Base-by-base conservation (phyloP, 2,113 vertebrate genomes). In the Erinaceus europaeus region DNA sequence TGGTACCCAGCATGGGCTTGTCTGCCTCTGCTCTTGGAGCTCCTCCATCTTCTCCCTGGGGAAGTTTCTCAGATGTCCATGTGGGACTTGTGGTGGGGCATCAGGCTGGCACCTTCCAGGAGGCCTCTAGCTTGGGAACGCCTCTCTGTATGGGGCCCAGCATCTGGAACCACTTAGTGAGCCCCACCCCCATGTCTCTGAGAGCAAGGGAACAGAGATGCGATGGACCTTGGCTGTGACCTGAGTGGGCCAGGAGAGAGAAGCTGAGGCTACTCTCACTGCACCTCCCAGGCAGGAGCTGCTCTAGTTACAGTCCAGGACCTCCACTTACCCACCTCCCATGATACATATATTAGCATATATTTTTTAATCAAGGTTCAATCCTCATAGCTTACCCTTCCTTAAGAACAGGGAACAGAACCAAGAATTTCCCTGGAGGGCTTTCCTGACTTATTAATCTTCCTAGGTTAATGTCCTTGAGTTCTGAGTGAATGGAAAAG, bases 301-400 rank as follows among this genome's bases (percentile, higher is more conserved):
- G 23, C 40, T 34, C 14, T 23, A 40, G 79, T 48, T 42, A 23
- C 2, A 0, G 17, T 42, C 21, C 81, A 59, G 77, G 48, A 69
- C 29, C 36, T 21, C 61, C 2, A 38, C 23, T n/a, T n/a, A n/a
- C n/a, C n/a, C n/a, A n/a, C 29, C 53, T 32, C 8, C 42, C 0
- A 2, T 12, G 29, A 8, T 15, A 48, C 79, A 18, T 61, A 20
- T 1, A 84, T 80, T 79, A 86, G 32, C 88, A 55, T 61, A 42
- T n/a, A 52, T 64, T 64, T 40, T 75, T 75, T 78, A 89, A 38
- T 52, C 74, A 59, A 67, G 74, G 79, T 32, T 29, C 40, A 38
- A 29, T 32, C 82, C 52, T 12, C 32, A 10, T 23, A 29, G 57
- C 65, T 55, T 50, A 20, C 27, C 36, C 40, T 53, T 73, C 71